Percentiles rank a stretch among this genome's conserved stretches.
Conservation (phyloP, 2,888 invertebrate genomes). For the Diarsia dahlii region DNA sequence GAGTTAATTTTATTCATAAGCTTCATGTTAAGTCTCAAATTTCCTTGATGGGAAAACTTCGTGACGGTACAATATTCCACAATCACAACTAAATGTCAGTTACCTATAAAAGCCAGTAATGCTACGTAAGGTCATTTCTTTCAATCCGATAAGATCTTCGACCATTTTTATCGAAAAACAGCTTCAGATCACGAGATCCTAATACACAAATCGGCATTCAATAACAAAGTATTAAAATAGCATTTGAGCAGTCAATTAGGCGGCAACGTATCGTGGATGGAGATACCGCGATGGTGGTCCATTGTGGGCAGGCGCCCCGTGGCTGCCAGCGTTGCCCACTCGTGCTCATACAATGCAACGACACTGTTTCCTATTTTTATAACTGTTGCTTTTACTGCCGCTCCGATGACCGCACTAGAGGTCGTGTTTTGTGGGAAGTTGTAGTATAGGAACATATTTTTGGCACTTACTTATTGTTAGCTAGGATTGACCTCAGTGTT, state of each 20-base stretch:
- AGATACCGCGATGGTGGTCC: constrained; percentile 89
- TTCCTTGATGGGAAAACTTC: background rate
- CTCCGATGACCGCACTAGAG: constrained; percentile 84
- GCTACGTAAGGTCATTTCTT: constrained; percentile 3
- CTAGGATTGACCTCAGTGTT: constrained; percentile 3
- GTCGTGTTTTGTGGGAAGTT: constrained; percentile 85
- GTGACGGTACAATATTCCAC: background rate
- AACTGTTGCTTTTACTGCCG: constrained; percentile 86
- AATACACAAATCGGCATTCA: constrained; percentile 75
- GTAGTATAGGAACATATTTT: constrained; percentile 62
- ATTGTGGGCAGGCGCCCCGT: constrained; percentile 85
- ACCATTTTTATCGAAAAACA: constrained; percentile 64
- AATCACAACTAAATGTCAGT: background rate
- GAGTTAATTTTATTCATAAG: background rate
- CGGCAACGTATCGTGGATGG: constrained; percentile 89
- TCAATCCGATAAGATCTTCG: constrained; percentile 57
- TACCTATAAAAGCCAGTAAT: background rate
- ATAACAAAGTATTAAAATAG: constrained; percentile 88
- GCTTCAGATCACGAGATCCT: constrained; percentile 57
- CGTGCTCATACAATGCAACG: constrained; percentile 80
- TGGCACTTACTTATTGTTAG: background rate
- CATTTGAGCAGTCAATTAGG: constrained; percentile 90
- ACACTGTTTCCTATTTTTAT: constrained; percentile 87
- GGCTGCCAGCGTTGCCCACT: constrained; percentile 79
- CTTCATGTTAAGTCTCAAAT: background rate